Evolutionary conservation across 2,888 invertebrate genomes (phyloP), one percentile per base, ranked within the genome.

Genomic region (Pseudococcus longispinus): DNA sequence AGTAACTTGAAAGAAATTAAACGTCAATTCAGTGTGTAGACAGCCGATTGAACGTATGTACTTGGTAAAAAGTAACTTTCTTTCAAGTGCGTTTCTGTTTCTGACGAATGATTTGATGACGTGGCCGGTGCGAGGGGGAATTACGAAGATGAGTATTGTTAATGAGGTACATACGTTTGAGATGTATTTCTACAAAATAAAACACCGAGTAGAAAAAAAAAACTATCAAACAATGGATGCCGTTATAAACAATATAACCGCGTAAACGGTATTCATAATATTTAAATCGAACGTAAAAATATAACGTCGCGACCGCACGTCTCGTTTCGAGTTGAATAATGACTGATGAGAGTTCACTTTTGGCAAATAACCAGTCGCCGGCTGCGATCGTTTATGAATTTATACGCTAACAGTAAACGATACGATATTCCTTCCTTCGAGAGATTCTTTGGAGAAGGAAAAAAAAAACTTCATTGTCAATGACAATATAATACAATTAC

Each of bases 1-100:
- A 80, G 77, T 80, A 80, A 80, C 77, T 80, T 80, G 42, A 80
- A 80, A 80, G 77, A 80, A 80, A 80, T 80, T 80, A 80, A 80
- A 80, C 77, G 77, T 80, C 77, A 80, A 80, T 80, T 80, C 20
- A 42, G 77, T 80, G 29, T 42, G 42, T 20, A 80, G 77, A 80
- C 77, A 80, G 77, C 29, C 70, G 70, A 70, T 70, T 29, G 70
- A 70, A 70, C 74, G 74, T 74, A 74, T 37, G 37, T 37, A 37
- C 37, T 5, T 37, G 77, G 77, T 80, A 80, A 80, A 80, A 80
- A 80, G 77, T 80, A 80, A 80, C 77, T 80, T 80, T 80, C 77
- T 80, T 80, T 80, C 77, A 42, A 80, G 77, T 80, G 26, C 23
- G 60, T 60, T n/a, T n/a, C n/a, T 9, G 23, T 23, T 23, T 3